Conservation (phyloP, 2,888 invertebrate species). For the Tenthredo livida region DNA sequence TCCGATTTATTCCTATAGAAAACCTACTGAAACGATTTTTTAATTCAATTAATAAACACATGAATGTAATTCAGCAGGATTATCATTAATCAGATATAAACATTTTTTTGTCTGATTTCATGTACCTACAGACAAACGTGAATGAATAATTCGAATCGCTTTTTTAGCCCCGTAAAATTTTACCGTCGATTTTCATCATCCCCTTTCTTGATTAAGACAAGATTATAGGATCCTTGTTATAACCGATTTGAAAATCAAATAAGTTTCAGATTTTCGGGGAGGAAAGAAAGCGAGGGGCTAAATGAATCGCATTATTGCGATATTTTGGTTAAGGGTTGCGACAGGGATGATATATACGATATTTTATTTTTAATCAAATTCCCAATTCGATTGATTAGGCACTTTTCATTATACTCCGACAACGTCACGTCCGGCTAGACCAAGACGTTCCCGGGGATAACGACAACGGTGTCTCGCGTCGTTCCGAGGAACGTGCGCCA, state of each 20-base stretch:
- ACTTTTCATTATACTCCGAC: neutral
- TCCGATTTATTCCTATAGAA: neutral
- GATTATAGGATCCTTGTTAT: neutral
- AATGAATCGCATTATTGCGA: neutral
- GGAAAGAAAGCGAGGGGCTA: neutral
- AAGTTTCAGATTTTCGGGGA: neutral
- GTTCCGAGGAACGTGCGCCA: constrained; percentile 32
- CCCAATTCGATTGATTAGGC: neutral
- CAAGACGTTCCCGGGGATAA: neutral
- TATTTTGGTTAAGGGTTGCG: neutral
- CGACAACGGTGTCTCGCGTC: constrained; percentile 3
- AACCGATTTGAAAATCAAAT: neutral
- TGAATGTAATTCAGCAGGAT: neutral
- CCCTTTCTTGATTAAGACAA: neutral
- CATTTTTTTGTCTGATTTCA: neutral
- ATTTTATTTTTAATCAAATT: neutral
- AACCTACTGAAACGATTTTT: neutral
- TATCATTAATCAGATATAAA: neutral
- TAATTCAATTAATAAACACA: neutral
- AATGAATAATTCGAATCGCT: neutral
- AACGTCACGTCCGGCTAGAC: neutral
- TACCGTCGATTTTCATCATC: neutral
- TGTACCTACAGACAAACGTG: neutral
- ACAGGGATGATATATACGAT: neutral
- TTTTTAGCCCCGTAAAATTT: neutral